Conservation (phyloP, 2,888 invertebrate genomes). For the Ptychoptera contaminata region DNA sequence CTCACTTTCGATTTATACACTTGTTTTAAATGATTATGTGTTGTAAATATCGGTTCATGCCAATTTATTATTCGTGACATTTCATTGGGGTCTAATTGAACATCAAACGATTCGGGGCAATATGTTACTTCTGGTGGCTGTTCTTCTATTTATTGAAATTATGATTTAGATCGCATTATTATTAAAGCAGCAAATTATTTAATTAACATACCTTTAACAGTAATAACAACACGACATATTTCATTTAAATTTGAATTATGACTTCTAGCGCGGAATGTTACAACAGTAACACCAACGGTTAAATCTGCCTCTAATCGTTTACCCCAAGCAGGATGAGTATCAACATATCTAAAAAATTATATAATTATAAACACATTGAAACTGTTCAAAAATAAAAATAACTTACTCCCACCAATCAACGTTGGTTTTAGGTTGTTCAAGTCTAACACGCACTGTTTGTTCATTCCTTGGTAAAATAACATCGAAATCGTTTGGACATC, state of each 20-base stretch:
- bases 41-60: slow-evolving; percentile 46
- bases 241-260: slow-evolving; percentile 37
- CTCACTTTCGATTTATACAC: slow-evolving; percentile 44
- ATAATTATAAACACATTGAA: not conserved
- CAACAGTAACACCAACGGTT: slow-evolving; percentile 38
- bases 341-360: slow-evolving; percentile 33
- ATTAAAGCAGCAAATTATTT: not conserved
- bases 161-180: not conserved
- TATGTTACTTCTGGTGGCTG: slow-evolving; percentile 38
- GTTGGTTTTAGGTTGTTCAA: slow-evolving; percentile 41
- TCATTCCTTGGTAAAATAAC: slow-evolving; percentile 35
- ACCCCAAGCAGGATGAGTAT: slow-evolving; percentile 44
- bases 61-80: slow-evolving; percentile 39
- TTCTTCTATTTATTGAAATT: slow-evolving; percentile 25
- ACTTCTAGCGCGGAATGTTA: slow-evolving; percentile 42
- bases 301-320: slow-evolving; percentile 41
- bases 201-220: slow-evolving; percentile 34
- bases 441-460: slow-evolving; percentile 25
- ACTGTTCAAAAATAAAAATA: not conserved
- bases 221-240: slow-evolving; percentile 41
- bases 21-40: slow-evolving; percentile 38
- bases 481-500: slow-evolving; percentile 44
- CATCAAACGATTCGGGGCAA: slow-evolving; percentile 47
- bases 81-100: slow-evolving; percentile 37
- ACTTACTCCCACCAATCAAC: slow-evolving; percentile 44